Evolutionary conservation across 2,888 invertebrate genomes (phyloP).

Genomic region (Andrena marginata): DNA sequence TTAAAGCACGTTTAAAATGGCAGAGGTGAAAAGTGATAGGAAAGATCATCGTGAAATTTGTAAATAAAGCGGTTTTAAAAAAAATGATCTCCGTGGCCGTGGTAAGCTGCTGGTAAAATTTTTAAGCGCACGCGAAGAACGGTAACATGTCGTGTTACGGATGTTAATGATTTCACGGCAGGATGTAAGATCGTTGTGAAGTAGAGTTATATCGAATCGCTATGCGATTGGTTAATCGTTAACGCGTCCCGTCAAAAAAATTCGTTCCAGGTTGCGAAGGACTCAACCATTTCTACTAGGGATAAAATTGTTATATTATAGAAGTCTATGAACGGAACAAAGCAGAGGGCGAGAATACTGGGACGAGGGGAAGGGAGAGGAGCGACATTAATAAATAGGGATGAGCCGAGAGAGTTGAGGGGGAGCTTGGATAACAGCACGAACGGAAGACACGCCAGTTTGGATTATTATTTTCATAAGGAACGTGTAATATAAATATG

Average conservation of each 20-base stretch:
- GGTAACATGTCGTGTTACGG: slow-evolving; percentile 29
- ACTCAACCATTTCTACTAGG: slow-evolving; percentile 58
- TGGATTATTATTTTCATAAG: slow-evolving; percentile 77
- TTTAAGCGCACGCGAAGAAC: slow-evolving; percentile 16
- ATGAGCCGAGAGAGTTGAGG: slow-evolving; percentile 2
- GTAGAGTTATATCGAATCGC: slow-evolving; percentile 57
- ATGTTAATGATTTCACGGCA: slow-evolving; percentile 45
- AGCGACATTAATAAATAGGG: slow-evolving; percentile 28
- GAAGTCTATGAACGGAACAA: slow-evolving; percentile 55
- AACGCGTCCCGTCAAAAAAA: slow-evolving; percentile 32
- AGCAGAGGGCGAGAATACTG: slow-evolving; percentile 23
- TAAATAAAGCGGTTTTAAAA: slow-evolving; percentile 8
- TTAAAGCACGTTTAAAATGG: neutral
- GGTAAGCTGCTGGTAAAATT: slow-evolving; percentile 33
- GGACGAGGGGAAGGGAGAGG: slow-evolving; percentile 45
- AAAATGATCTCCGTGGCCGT: slow-evolving; percentile 25
- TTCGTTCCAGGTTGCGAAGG: slow-evolving; percentile 38
- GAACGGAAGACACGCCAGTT: slow-evolving; percentile 76
- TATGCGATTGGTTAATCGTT: slow-evolving; percentile 54
- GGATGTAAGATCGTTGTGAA: slow-evolving; percentile 38
- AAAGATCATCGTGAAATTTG: slow-evolving; percentile 6
- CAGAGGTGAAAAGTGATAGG: neutral
- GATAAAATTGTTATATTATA: slow-evolving; percentile 67
- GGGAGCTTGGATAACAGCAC: slow-evolving; percentile 55
- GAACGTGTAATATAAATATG: slow-evolving; percentile 74